phyloP scores from a whole-genome alignment of 2,888 invertebrate species.

The Oxyteleia sp. region DNA sequence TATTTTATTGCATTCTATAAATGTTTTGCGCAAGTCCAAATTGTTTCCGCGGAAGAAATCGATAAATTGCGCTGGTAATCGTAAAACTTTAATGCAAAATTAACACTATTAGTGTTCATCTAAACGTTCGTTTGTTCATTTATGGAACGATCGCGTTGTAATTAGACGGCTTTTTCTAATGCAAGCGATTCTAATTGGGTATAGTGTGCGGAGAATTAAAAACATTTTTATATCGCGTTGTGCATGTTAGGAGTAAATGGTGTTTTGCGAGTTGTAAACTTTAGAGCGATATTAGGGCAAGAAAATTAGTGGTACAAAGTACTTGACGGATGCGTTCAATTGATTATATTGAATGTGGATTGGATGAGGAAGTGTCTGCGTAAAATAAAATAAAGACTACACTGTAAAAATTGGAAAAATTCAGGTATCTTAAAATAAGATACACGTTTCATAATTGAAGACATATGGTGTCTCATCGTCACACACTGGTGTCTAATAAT shows the following conservation, averaged over 20 bases:
- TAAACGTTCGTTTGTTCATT: slow-evolving; percentile 26
- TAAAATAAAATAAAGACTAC: too few relatives aligned
- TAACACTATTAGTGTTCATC: slow-evolving; percentile 58
- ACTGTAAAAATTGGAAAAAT: too few relatives aligned
- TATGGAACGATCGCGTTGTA: slow-evolving; percentile 26
- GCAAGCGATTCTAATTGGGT: slow-evolving; percentile 22
- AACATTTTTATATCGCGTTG: slow-evolving; percentile 28
- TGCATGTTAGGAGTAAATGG: slow-evolving; percentile 3
- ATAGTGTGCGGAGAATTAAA: neutral
- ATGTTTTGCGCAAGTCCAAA: slow-evolving; percentile 60
- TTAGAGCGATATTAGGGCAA: neutral
- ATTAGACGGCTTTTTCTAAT: slow-evolving; percentile 33
- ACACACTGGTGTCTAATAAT: too few relatives aligned
- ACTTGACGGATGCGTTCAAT: neutral
- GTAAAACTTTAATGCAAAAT: slow-evolving; percentile 60
- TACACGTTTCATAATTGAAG: too few relatives aligned
- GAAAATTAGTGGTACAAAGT: neutral
- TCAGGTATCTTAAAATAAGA: too few relatives aligned
- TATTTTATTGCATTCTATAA: slow-evolving; percentile 62
- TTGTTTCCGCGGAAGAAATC: slow-evolving; percentile 54
- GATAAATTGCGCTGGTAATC: slow-evolving; percentile 53
- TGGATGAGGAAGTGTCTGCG: neutral
- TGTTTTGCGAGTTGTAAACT: slow-evolving; percentile 13
- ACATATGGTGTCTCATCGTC: too few relatives aligned
- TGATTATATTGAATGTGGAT: neutral